Evolutionary conservation across 2,888 invertebrate genomes (phyloP).

Genomic region (Mechanitis mazaeus): DNA sequence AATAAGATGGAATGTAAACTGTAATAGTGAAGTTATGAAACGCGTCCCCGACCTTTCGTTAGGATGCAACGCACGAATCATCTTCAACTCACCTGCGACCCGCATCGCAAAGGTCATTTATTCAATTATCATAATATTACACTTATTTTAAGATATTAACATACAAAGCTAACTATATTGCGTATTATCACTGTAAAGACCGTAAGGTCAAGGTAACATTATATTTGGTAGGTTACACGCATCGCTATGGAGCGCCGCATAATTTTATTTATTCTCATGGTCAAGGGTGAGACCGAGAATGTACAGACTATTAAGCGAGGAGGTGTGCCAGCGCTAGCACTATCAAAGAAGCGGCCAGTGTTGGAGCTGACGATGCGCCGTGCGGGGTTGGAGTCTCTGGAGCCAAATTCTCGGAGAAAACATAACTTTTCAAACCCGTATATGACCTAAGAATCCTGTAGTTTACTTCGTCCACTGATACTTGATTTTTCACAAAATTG

Average conservation of each 20-base stretch:
- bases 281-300: conserved; percentile 38
- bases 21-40: conserved; percentile 59
- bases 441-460: conserved; percentile 80
- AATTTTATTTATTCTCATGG: conserved; percentile 44
- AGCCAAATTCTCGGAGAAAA: conserved; percentile 67
- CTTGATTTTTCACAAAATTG: conserved; percentile 78
- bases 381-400: conserved; percentile 29
- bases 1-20: conserved; percentile 62
- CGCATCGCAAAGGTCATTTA: conserved; percentile 42
- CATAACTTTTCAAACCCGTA: conserved; percentile 79
- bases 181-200: conserved; percentile 66
- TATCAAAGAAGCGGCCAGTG: conserved; percentile 48
- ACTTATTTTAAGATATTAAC: conserved; percentile 38
- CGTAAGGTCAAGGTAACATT: conserved; percentile 68
- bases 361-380: conserved; percentile 48
- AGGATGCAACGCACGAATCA: conserved; percentile 41
- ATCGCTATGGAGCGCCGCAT: conserved; percentile 52
- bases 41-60: conserved; percentile 64
- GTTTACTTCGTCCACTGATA: conserved; percentile 78
- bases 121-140: conserved; percentile 31
- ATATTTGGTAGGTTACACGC: conserved; percentile 71
- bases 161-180: conserved; percentile 66
- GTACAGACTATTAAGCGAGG: conserved; percentile 52
- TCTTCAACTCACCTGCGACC: conserved; percentile 52
- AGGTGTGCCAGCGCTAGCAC: conserved; percentile 56